These are phyloP conservation scores for Phymorhynchus buccinoides DNA, from an alignment of 1,140 invertebrate species.

Conservation along the genomic window DNA sequence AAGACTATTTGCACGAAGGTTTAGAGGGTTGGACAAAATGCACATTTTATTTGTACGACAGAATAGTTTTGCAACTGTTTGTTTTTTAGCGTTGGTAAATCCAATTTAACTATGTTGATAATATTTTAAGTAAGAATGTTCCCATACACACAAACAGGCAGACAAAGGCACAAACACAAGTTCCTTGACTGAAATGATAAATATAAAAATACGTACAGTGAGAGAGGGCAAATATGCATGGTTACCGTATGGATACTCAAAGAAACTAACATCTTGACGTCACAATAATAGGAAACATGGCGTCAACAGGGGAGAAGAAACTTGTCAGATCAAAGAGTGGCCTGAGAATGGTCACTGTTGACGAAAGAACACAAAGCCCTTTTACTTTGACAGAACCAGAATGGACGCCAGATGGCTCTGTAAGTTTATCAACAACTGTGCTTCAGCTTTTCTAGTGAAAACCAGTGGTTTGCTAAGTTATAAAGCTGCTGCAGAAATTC, in stretches of 20 bases:
- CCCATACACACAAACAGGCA: background rate
- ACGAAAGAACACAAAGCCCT: conserved; percentile 56
- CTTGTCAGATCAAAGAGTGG: conserved; percentile 65
- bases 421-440: conserved; percentile 29
- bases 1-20: no score
- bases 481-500: no score
- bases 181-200: no score
- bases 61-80: no score
- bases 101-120: no score
- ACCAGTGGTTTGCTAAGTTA: no score
- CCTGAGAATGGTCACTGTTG: conserved; percentile 59
- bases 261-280: conserved; percentile 13
- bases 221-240: background rate
- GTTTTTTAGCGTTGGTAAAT: no score
- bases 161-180: background rate
- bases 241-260: background rate
- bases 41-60: no score
- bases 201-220: no score
- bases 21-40: no score
- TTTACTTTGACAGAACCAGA: conserved; percentile 59
- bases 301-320: conserved; percentile 55
- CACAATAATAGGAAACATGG: conserved; percentile 50
- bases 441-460: conserved; percentile 25
- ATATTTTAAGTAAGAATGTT: no score
- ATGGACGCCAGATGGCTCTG: conserved; percentile 62